Conservation (phyloP, 1,140 invertebrate genomes). For the Agrilus planipennis region DNA sequence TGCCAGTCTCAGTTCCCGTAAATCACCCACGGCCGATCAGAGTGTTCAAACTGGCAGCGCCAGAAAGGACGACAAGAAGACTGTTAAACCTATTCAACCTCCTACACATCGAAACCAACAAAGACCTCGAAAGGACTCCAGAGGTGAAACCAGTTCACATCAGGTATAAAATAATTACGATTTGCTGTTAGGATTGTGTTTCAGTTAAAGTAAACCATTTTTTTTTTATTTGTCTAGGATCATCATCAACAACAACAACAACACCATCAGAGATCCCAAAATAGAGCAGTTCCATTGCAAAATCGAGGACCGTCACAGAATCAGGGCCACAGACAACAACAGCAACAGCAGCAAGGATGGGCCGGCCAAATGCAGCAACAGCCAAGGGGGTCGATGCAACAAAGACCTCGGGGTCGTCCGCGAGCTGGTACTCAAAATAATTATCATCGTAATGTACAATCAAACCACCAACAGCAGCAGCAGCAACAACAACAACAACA, state of each 20-base stretch:
- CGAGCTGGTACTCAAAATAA: conserved; percentile 23
- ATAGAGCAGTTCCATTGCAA: too few species aligned
- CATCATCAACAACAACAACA: conserved; percentile 8
- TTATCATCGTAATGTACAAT: too few species aligned
- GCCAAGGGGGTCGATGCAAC: conserved; percentile 15
- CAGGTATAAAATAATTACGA: too few species aligned
- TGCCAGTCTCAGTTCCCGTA: conserved; percentile 51
- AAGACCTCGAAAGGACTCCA: conserved; percentile 24
- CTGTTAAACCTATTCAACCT: conserved; percentile 28
- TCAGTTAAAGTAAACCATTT: too few species aligned
- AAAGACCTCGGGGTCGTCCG: conserved; percentile 32
- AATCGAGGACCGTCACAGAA: conserved; percentile 34
- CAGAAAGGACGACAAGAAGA: conserved; percentile 24
- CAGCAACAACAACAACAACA: conserved; percentile 6
- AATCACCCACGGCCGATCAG: conserved; percentile 75
- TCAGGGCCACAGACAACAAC: conserved; percentile 26
- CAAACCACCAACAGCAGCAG: not conserved
- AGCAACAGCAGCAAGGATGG: conserved; percentile 27
- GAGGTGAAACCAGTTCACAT: conserved; percentile 22
- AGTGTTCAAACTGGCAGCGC: conserved; percentile 47
- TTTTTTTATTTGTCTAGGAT: too few species aligned
- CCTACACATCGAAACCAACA: conserved; percentile 21
- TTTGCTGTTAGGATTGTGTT: too few species aligned
- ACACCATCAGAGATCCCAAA: conserved; percentile 26
- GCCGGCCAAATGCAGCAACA: conserved; percentile 30